phyloP scores from a whole-genome alignment of 2,797 vertebrate genomes.

The Alectoris magna region DNA sequence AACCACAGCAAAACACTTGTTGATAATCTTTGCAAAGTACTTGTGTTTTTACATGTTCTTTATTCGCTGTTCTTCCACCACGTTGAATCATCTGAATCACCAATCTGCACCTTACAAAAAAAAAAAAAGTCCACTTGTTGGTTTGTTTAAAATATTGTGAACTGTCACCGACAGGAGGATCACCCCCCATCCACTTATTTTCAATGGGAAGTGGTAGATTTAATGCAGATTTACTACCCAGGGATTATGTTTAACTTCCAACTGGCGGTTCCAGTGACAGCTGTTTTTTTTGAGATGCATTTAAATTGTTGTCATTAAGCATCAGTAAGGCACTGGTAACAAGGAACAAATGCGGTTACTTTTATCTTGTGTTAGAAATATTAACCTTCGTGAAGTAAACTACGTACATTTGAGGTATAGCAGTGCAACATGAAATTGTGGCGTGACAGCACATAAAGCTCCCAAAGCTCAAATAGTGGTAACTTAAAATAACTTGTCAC shows the following conservation, averaged over 20 bases:
- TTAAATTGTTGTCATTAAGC: background rate
- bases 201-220: background rate
- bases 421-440: background rate
- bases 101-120: background rate
- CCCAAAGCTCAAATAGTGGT: background rate
- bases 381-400: background rate
- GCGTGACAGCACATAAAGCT: background rate
- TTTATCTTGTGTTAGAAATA: background rate
- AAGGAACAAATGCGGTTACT: background rate
- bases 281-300: background rate
- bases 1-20: background rate
- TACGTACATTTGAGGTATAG: background rate
- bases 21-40: background rate
- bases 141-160: background rate
- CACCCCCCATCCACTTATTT: background rate
- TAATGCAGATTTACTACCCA: background rate
- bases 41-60: background rate
- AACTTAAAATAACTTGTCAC: background rate
- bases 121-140: background rate
- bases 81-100: background rate
- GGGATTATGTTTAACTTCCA: background rate
- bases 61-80: background rate
- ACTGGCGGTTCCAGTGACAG: background rate
- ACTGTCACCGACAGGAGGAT: background rate
- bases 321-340: background rate